These are phyloP conservation scores for Amblyopsis rosae DNA, from an alignment of 2,113 vertebrate species.

Conservation along the genomic window DNA sequence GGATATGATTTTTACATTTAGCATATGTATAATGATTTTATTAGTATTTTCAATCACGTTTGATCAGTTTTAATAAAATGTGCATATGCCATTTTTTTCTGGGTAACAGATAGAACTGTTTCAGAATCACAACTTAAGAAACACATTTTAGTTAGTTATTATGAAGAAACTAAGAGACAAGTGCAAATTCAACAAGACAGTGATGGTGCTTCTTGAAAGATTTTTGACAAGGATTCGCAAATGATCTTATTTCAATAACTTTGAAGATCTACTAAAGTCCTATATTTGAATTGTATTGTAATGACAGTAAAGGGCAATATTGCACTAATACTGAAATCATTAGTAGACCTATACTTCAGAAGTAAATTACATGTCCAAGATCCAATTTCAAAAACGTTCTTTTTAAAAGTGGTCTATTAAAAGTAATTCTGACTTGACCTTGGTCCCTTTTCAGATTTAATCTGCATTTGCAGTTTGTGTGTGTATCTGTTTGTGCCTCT, in stretches of 20 bases:
- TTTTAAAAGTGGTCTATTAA: slow-evolving; percentile 59
- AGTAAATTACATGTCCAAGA: slow-evolving; percentile 49
- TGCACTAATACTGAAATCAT: background rate
- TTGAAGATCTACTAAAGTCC: background rate
- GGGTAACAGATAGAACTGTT: too few relatives aligned
- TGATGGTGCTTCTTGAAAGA: too few relatives aligned
- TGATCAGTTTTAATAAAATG: too few relatives aligned
- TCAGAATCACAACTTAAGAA: too few relatives aligned
- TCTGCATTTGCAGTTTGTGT: slow-evolving; percentile 44
- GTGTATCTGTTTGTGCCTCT: background rate
- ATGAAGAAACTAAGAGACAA: too few relatives aligned
- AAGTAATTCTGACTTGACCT: slow-evolving; percentile 67
- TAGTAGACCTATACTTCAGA: slow-evolving; percentile 20
- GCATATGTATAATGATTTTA: too few relatives aligned
- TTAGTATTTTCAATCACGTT: too few relatives aligned
- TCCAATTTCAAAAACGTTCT: slow-evolving; percentile 49
- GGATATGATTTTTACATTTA: too few relatives aligned
- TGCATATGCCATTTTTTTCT: too few relatives aligned
- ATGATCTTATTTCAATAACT: background rate
- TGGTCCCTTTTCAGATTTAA: slow-evolving; percentile 62
- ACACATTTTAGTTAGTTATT: too few relatives aligned
- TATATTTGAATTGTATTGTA: slow-evolving; percentile 9
- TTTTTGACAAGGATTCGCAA: too few relatives aligned
- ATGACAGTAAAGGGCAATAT: slow-evolving; percentile 8
- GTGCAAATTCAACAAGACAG: background rate